Conservation (phyloP, 1,140 invertebrate genomes). For the Chlorops oryzae region DNA sequence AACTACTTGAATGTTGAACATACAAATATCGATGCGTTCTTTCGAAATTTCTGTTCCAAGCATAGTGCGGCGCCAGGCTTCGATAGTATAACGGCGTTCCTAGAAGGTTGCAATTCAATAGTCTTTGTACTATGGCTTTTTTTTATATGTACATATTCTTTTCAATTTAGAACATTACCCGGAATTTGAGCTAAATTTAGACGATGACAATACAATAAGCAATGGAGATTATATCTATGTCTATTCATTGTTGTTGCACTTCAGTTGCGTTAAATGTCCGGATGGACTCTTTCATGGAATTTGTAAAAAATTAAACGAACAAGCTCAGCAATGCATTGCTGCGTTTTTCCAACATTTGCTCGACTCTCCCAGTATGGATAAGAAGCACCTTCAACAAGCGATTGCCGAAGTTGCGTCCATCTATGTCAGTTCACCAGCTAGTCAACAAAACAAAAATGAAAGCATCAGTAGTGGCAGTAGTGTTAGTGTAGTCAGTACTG, state of each 20-base stretch:
- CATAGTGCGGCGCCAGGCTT: conserved; percentile 9
- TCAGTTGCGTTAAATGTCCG: conserved; percentile 31
- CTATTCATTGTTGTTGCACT: conserved; percentile 38
- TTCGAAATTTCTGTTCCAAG: conserved; percentile 15
- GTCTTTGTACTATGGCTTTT: background rate
- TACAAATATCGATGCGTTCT: conserved; percentile 34
- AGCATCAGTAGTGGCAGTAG: conserved; percentile 2
- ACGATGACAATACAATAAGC: conserved; percentile 15
- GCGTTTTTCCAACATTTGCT: conserved; percentile 26
- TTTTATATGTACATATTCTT: conserved; percentile 1
- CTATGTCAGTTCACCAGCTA: background rate
- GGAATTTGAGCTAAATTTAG: conserved; percentile 20
- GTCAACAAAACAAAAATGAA: no score
- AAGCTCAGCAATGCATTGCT: conserved; percentile 24
- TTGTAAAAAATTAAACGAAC: conserved; percentile 25
- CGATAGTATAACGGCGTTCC: conserved; percentile 9
- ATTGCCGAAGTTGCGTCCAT: conserved; percentile 19
- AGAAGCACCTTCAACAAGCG: conserved; percentile 16
- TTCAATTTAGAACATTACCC: conserved; percentile 29
- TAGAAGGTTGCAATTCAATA: conserved; percentile 8
- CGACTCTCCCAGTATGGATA: conserved; percentile 14
- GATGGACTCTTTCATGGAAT: conserved; percentile 29
- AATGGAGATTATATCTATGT: conserved; percentile 27
- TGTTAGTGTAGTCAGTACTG: background rate
- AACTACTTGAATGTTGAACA: conserved; percentile 26